Evolutionary conservation across 1,140 invertebrate species (phyloP).

Genomic region (Leptopilina boulardi): DNA sequence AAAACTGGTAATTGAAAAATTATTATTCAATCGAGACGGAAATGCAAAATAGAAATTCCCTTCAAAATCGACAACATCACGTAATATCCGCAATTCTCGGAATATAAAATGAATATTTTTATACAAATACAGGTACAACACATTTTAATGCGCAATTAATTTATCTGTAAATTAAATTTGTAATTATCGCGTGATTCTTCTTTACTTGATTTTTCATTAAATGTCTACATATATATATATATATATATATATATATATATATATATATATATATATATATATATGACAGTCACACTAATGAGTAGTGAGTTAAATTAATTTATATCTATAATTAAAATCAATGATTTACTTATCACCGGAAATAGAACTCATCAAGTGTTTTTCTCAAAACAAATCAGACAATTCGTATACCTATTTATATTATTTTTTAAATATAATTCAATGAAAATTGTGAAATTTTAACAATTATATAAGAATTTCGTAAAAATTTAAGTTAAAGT

Average conservation of each 20-base stretch:
- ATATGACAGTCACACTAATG: neutral
- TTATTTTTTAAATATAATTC: too few relatives aligned
- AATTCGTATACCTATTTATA: too few relatives aligned
- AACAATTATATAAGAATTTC: too few relatives aligned
- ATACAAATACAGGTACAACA: neutral
- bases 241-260: too few relatives aligned
- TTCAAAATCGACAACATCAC: neutral
- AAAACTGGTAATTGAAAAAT: conserved; percentile 11
- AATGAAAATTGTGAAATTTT: too few relatives aligned
- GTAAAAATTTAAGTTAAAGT: too few relatives aligned
- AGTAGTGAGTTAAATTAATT: neutral
- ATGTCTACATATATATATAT: too few relatives aligned
- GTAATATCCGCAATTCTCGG: neutral
- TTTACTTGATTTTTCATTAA: neutral
- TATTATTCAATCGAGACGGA: neutral
- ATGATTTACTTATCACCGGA: too few relatives aligned
- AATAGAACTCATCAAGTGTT: too few relatives aligned
- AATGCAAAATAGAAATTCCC: neutral
- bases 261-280: too few relatives aligned
- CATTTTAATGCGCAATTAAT: neutral
- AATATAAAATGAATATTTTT: neutral
- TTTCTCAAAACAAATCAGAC: too few relatives aligned
- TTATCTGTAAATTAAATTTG: neutral
- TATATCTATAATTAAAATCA: too few relatives aligned
- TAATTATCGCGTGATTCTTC: neutral